These are phyloP conservation scores for Drosophila demipolita DNA, from an alignment of 2,888 invertebrate genomes.

Conservation along the genomic window DNA sequence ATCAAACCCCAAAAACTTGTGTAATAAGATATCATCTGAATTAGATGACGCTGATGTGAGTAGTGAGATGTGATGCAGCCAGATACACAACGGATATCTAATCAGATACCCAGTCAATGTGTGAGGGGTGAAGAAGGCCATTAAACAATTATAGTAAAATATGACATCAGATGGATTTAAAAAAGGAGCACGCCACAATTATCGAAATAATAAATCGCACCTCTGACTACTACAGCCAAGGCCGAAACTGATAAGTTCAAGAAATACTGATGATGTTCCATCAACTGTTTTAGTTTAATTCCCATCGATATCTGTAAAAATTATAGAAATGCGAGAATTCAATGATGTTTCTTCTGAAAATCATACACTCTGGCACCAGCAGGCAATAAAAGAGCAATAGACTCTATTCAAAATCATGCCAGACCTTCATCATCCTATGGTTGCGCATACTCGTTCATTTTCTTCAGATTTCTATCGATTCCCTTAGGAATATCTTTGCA, in stretches of 20 bases:
- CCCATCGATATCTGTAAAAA: neutral
- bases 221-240: constrained; percentile 5
- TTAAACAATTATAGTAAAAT: constrained; percentile 47
- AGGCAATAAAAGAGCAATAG: constrained; percentile 52
- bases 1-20: constrained; percentile 32
- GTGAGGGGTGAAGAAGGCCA: constrained; percentile 7
- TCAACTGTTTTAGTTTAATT: constrained; percentile 17
- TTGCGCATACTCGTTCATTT: constrained; percentile 17
- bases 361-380: constrained; percentile 19
- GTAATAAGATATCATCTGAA: constrained; percentile 53
- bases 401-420: constrained; percentile 20
- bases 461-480: constrained; percentile 53
- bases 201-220: constrained; percentile 27
- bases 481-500: constrained; percentile 42
- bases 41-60: constrained; percentile 24
- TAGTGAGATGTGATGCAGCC: constrained; percentile 4
- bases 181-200: constrained; percentile 33
- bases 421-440: constrained; percentile 1
- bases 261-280: constrained; percentile 30
- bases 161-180: constrained; percentile 12
- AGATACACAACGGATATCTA: constrained; percentile 3
- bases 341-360: constrained; percentile 3
- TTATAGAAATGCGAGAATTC: neutral
- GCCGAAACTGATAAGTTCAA: constrained; percentile 8
- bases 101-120: constrained; percentile 8